These are phyloP conservation scores for Siniperca chuatsi DNA, from an alignment of 2,113 vertebrate genomes.

Conservation along the genomic window DNA sequence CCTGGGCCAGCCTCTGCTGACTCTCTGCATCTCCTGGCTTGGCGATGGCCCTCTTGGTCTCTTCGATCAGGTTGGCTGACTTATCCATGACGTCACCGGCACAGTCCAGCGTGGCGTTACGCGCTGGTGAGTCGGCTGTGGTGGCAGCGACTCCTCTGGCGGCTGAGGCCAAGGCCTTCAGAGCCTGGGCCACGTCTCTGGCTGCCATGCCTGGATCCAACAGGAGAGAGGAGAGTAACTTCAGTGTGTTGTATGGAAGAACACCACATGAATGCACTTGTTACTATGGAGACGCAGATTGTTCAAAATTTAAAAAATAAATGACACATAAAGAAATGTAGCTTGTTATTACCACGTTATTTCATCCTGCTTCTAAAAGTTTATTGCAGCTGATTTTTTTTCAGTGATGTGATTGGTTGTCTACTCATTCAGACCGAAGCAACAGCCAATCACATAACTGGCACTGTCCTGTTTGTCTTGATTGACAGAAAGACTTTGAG, in stretches of 20 bases:
- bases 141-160: constrained; percentile 93
- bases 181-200: constrained; percentile 93
- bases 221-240: not conserved
- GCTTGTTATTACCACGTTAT: not conserved
- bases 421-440: not conserved
- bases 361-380: not conserved
- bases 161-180: constrained; percentile 90
- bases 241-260: not conserved
- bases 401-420: not conserved
- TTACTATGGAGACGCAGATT: not conserved
- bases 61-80: constrained; percentile 94
- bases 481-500: not conserved
- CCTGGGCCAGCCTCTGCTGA: constrained; percentile 96
- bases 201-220: constrained; percentile 90
- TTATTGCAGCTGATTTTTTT: not conserved
- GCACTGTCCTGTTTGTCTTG: not conserved
- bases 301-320: not conserved
- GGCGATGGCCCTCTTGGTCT: constrained; percentile 92
- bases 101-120: constrained; percentile 91
- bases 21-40: constrained; percentile 93
- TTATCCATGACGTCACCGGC: constrained; percentile 95
- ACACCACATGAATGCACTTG: not conserved
- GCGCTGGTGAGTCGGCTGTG: constrained; percentile 85
- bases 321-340: not conserved
- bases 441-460: not conserved